A percentile compares a stretch with the other conserved stretches of the same genome.
Conservation (phyloP, 2,113 vertebrate genomes). For the Oryzias celebensis region DNA sequence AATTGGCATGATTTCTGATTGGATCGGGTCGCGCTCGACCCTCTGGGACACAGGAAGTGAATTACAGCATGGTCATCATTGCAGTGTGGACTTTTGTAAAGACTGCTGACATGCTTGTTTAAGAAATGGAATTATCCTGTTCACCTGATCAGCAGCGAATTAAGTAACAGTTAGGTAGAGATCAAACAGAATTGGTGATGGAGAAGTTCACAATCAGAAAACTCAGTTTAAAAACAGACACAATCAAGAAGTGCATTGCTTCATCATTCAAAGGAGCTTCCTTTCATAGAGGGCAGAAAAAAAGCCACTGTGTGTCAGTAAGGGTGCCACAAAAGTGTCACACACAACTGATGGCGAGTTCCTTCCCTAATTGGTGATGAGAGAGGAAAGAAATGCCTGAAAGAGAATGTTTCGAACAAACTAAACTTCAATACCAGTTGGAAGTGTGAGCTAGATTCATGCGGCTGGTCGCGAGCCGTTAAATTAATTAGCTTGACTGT, state of each 20-base stretch:
- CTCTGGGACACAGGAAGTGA: conserved; percentile 72
- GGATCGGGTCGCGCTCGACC: conserved; percentile 66
- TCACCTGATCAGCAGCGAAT: conserved; percentile 44
- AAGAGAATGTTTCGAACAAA: conserved; percentile 45
- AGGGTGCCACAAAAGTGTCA: conserved; percentile 36
- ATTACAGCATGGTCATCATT: conserved; percentile 62
- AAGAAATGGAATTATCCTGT: conserved; percentile 58
- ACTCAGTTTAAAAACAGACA: background rate
- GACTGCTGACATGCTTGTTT: conserved; percentile 63
- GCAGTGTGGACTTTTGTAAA: conserved; percentile 56
- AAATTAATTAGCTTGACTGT: conserved; percentile 69
- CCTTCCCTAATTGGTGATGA: conserved; percentile 54
- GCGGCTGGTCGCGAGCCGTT: conserved; percentile 57
- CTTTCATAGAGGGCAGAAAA: conserved; percentile 8
- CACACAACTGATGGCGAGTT: conserved; percentile 37
- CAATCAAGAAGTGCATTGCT: background rate
- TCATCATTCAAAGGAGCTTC: conserved; percentile 4
- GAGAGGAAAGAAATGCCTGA: conserved; percentile 19
- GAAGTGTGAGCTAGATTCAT: conserved; percentile 44
- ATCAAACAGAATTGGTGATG: conserved; percentile 15
- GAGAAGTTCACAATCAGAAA: conserved; percentile 15
- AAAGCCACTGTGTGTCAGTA: conserved; percentile 27
- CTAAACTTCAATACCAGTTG: conserved; percentile 31
- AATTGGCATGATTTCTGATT: conserved; percentile 73
- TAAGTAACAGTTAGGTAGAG: conserved; percentile 45